Percentiles rank a stretch among this genome's conserved stretches.
These are phyloP conservation scores for Oscheius onirici DNA, from an alignment of 2,888 invertebrate genomes.

Conservation along the genomic window DNA sequence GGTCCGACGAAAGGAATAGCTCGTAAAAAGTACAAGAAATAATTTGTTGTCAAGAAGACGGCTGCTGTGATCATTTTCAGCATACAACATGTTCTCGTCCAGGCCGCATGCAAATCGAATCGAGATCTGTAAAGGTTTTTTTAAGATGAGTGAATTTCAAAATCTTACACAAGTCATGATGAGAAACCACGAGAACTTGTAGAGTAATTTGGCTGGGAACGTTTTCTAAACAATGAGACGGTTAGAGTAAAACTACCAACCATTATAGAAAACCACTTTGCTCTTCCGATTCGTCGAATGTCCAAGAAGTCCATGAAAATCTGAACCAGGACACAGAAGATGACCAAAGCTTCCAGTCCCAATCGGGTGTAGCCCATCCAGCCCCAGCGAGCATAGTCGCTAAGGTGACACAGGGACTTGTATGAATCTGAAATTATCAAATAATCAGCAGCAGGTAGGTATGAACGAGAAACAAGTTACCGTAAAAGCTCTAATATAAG, in stretches of 20 bases:
- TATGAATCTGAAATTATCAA: conserved; percentile 14
- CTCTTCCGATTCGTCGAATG: conserved; percentile 60
- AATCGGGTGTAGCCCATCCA: conserved; percentile 49
- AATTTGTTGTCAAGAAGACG: conserved; percentile 46
- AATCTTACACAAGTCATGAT: conserved; percentile 86
- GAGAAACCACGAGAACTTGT: conserved; percentile 88
- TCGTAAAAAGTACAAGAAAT: conserved; percentile 50
- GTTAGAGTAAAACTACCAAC: conserved; percentile 74
- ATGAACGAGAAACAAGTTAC: no score
- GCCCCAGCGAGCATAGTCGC: neutral
- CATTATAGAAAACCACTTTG: conserved; percentile 82
- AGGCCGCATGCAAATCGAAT: conserved; percentile 38
- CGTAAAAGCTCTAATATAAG: no score
- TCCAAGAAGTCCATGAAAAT: conserved; percentile 58
- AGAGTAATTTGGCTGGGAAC: conserved; percentile 89
- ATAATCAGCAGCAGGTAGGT: no score
- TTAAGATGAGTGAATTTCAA: conserved; percentile 72
- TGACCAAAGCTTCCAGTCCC: conserved; percentile 54
- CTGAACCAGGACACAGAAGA: conserved; percentile 55
- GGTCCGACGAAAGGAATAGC: conserved; percentile 82
- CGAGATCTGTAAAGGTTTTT: conserved; percentile 25
- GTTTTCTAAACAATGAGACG: conserved; percentile 78
- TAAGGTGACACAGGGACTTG: conserved; percentile 21
- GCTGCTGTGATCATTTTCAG: conserved; percentile 49
- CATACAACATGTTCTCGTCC: conserved; percentile 72